Conservation (phyloP, 2,888 invertebrate genomes). For the Apodemia duryi region DNA sequence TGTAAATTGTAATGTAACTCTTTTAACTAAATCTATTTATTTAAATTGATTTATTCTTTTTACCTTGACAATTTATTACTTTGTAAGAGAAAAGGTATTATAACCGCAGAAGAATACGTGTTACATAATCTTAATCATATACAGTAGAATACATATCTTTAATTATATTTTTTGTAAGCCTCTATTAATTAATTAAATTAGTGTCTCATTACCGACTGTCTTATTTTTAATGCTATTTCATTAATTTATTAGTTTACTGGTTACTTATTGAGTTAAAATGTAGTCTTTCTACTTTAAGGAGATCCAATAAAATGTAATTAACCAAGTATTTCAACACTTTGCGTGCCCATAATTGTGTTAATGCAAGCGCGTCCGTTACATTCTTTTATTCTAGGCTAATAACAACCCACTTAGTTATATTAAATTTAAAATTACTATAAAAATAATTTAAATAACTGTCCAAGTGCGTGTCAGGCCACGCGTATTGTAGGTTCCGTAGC, state of each 20-base stretch:
- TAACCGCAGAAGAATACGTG: too few species aligned
- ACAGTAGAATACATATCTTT: not conserved
- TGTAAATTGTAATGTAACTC: not conserved
- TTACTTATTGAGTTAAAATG: not conserved
- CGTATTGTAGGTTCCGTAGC: too few species aligned
- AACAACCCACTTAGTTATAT: not conserved
- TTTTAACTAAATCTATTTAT: not conserved
- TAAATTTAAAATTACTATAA: too few species aligned
- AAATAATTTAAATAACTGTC: too few species aligned
- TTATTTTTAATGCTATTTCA: conserved; percentile 12
- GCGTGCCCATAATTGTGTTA: conserved; percentile 63
- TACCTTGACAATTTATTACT: not conserved
- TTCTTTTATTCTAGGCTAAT: conserved; percentile 46
- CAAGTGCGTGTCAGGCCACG: too few species aligned
- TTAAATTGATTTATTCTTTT: too few species aligned
- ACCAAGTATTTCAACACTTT: conserved; percentile 58
- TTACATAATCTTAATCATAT: not conserved
- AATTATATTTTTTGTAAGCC: not conserved
- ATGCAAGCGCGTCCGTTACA: conserved; percentile 62
- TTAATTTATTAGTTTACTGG: conserved; percentile 18
- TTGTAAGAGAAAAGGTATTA: not conserved
- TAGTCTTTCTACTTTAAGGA: conserved; percentile 47
- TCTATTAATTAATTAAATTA: not conserved
- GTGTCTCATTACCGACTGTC: conserved; percentile 1
- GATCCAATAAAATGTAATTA: conserved; percentile 53